phyloP scores from a whole-genome alignment of 2,888 invertebrate genomes.

The Heliconius charithonia region DNA sequence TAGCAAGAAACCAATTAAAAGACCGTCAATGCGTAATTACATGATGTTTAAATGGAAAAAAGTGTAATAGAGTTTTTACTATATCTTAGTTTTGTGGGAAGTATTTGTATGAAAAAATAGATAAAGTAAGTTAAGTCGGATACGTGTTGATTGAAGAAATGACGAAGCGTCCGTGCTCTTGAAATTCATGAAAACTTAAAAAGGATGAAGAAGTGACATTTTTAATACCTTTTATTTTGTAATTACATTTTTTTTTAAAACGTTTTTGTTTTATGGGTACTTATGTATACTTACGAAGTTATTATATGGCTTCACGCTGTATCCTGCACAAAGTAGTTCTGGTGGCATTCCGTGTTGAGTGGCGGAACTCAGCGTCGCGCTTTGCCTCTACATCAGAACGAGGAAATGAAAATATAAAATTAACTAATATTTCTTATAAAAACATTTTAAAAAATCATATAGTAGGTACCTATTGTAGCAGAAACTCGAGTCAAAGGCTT shows the following conservation, averaged over 20 bases:
- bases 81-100: background rate
- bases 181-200: background rate
- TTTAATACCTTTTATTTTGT: background rate
- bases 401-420: too few relatives aligned
- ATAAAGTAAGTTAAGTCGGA: background rate
- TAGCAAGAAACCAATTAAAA: slow-evolving; percentile 29
- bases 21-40: background rate
- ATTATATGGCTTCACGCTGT: too few relatives aligned
- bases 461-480: slow-evolving; percentile 53
- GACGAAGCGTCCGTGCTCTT: background rate
- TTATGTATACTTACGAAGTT: too few relatives aligned
- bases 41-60: slow-evolving; percentile 1
- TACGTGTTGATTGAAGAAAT: background rate
- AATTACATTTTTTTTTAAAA: background rate
- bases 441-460: too few relatives aligned
- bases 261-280: background rate
- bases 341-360: too few relatives aligned
- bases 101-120: background rate
- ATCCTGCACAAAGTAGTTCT: too few relatives aligned
- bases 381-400: too few relatives aligned
- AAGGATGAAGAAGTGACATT: background rate
- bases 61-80: slow-evolving; percentile 23
- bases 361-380: too few relatives aligned
- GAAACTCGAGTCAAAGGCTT: slow-evolving; percentile 57
- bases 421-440: too few relatives aligned